Evolutionary conservation across 1,140 invertebrate species (phyloP).

Genomic region (Leptopilina boulardi): DNA sequence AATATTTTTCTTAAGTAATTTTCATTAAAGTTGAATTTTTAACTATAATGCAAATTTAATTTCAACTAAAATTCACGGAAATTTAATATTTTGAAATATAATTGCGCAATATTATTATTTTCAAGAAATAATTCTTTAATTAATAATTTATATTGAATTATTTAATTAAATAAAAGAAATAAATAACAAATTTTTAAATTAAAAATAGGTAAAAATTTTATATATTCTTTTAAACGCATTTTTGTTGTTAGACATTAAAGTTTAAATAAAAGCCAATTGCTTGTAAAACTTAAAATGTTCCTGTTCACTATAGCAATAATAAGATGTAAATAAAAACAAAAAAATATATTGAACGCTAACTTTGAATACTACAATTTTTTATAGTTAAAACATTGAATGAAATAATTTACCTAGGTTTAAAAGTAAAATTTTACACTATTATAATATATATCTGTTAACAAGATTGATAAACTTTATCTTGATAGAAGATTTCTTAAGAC

Average conservation of each 20-base stretch:
- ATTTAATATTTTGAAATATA: too few species aligned
- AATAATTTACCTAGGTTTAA: constrained; percentile 31
- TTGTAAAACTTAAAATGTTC: constrained; percentile 4
- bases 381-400: constrained; percentile 6
- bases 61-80: too few species aligned
- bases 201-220: too few species aligned
- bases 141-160: too few species aligned
- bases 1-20: neutral
- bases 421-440: neutral
- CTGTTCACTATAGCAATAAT: constrained; percentile 5
- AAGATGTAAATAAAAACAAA: constrained; percentile 14
- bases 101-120: too few species aligned
- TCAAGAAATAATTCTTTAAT: too few species aligned
- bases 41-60: neutral
- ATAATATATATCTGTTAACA: neutral
- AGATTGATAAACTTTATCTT: constrained; percentile 7
- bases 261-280: neutral
- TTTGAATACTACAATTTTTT: constrained; percentile 28
- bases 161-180: neutral
- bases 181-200: neutral
- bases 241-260: neutral
- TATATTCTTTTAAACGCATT: neutral
- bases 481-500: neutral
- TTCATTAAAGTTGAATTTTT: neutral
- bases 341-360: constrained; percentile 4